Percentiles rank a stretch among this genome's conserved stretches.
Conservation (phyloP, 2,113 vertebrate genomes). For the Cavia aperea region DNA sequence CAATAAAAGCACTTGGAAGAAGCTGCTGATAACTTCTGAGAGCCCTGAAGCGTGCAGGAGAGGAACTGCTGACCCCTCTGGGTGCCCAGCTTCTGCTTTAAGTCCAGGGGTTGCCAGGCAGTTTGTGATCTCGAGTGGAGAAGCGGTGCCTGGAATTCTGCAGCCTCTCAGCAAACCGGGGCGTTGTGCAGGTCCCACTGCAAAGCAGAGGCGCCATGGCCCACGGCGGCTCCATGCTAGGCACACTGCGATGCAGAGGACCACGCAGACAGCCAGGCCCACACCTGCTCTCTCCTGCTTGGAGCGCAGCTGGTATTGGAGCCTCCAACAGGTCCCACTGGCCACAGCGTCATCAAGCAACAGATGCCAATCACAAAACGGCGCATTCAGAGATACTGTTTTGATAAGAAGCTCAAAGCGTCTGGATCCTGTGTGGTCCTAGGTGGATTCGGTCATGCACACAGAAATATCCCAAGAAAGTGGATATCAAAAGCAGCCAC, state of each 20-base stretch:
- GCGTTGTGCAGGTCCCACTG: fast-evolving
- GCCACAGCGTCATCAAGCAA: too few species aligned
- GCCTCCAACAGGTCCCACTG: not conserved
- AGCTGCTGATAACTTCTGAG: not conserved
- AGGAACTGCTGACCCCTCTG: not conserved
- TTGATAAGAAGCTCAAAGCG: not conserved
- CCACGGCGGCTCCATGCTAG: not conserved
- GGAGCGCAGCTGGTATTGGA: fast-evolving
- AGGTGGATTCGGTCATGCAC: not conserved
- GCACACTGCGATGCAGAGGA: not conserved
- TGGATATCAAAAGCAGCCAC: not conserved
- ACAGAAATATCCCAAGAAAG: not conserved
- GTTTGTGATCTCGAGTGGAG: not conserved
- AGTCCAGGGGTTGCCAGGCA: too few species aligned
- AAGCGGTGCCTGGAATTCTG: fast-evolving
- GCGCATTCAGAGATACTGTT: not conserved
- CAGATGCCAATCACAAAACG: not conserved
- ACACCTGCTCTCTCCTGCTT: not conserved
- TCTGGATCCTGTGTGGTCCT: not conserved
- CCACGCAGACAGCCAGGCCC: not conserved
- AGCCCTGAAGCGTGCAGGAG: not conserved
- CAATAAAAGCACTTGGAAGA: not conserved
- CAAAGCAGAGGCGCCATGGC: not conserved
- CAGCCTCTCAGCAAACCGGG: not conserved
- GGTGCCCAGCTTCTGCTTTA: not conserved